Evolutionary conservation across 2,888 invertebrate species (phyloP).

Genomic region (Mamestra brassicae): DNA sequence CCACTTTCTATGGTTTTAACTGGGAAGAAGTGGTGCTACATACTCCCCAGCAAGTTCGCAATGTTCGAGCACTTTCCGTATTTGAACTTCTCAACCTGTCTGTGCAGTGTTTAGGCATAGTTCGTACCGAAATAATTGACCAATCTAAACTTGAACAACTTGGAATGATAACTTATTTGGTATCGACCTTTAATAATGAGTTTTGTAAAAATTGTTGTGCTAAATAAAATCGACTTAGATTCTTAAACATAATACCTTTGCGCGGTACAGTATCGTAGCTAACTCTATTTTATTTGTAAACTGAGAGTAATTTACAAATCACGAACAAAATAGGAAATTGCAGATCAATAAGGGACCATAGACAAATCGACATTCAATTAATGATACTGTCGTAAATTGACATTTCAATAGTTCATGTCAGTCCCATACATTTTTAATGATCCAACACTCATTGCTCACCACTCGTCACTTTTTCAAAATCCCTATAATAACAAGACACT

Average conservation of each 20-base stretch:
- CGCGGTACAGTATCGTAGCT: too few species aligned
- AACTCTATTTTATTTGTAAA: background rate
- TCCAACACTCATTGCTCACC: too few species aligned
- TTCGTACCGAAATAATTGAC: slow-evolving; percentile 31
- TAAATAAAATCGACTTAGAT: slow-evolving; percentile 4
- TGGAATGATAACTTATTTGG: slow-evolving; percentile 31
- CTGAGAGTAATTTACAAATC: background rate
- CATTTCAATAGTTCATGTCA: too few species aligned
- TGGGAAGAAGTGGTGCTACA: too few species aligned
- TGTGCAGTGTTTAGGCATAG: background rate
- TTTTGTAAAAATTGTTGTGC: background rate
- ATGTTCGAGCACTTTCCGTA: background rate
- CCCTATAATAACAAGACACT: too few species aligned
- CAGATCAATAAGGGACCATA: too few species aligned
- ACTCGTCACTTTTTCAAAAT: too few species aligned
- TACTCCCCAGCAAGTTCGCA: too few species aligned
- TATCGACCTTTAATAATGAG: slow-evolving; percentile 14
- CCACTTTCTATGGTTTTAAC: too few species aligned
- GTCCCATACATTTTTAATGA: too few species aligned
- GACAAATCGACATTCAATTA: too few species aligned
- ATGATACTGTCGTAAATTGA: too few species aligned
- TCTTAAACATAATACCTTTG: background rate
- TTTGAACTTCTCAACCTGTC: slow-evolving; percentile 12
- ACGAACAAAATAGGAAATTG: background rate
- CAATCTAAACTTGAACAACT: slow-evolving; percentile 46